Percentiles rank a stretch among this genome's conserved stretches.
These are phyloP conservation scores for Peucedramus taeniatus DNA, from an alignment of 2,113 vertebrate species.

Conservation along the genomic window DNA sequence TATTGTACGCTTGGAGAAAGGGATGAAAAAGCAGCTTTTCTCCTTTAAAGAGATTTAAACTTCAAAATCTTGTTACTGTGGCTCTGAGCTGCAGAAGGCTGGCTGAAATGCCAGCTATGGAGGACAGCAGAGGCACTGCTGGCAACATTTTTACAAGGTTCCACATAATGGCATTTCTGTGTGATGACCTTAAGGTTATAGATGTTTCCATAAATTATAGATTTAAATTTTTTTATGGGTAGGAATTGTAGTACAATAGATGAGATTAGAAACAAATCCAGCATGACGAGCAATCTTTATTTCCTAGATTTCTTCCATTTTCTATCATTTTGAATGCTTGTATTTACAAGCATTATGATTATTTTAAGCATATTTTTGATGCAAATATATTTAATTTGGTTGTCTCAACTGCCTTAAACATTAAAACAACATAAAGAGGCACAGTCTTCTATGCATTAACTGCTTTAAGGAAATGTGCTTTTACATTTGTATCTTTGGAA, in stretches of 20 bases:
- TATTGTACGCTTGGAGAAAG: slow-evolving; percentile 62
- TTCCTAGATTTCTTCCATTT: neutral
- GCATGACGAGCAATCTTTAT: neutral
- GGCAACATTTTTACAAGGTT: neutral
- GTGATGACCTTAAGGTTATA: neutral
- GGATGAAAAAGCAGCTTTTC: slow-evolving; percentile 64
- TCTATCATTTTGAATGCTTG: neutral
- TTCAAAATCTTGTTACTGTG: slow-evolving; percentile 25
- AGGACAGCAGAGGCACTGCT: neutral
- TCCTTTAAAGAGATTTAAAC: slow-evolving; percentile 51
- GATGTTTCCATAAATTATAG: slow-evolving; percentile 14
- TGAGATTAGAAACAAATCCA: neutral
- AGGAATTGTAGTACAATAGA: neutral
- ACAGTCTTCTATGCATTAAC: neutral
- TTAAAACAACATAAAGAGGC: neutral
- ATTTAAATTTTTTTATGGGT: neutral
- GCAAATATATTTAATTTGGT: neutral
- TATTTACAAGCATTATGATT: neutral
- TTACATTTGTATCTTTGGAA: neutral
- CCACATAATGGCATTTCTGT: slow-evolving; percentile 3
- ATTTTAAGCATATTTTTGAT: neutral
- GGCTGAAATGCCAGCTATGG: neutral
- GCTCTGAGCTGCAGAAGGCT: neutral
- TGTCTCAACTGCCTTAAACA: neutral
- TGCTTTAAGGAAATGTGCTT: neutral